phyloP scores from a whole-genome alignment of 2,113 vertebrate species.

The Pangasianodon gigas region DNA sequence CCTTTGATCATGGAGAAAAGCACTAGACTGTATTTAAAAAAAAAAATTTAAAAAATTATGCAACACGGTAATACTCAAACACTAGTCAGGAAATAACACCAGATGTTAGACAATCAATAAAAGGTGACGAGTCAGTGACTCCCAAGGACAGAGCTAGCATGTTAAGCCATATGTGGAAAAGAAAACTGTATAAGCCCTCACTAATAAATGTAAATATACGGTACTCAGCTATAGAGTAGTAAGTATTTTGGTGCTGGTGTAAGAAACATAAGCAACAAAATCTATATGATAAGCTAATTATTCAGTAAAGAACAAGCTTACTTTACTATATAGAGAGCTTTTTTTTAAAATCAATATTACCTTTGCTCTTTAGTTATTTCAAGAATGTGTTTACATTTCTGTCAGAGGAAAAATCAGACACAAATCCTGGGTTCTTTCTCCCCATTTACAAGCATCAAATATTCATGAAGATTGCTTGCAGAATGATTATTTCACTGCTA shows the following conservation, averaged over 20 bases:
- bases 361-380: neutral
- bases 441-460: neutral
- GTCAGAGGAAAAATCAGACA: neutral
- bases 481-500: neutral
- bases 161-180: neutral
- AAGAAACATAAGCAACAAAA: neutral
- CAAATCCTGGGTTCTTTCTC: neutral
- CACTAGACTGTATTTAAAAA: neutral
- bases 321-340: neutral
- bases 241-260: neutral
- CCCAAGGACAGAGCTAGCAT: neutral
- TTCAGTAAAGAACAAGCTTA: neutral
- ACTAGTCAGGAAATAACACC: neutral
- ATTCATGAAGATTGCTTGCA: neutral
- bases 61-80: neutral
- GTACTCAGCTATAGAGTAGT: neutral
- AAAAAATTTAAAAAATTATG: neutral
- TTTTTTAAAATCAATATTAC: neutral
- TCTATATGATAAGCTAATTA: neutral
- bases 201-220: neutral
- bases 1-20: neutral
- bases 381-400: neutral
- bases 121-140: neutral
- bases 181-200: neutral
- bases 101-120: slow-evolving; percentile 15